Conservation (phyloP, 35 echinoderm and acorn worm species). For the Apostichopus parvimensis region DNA sequence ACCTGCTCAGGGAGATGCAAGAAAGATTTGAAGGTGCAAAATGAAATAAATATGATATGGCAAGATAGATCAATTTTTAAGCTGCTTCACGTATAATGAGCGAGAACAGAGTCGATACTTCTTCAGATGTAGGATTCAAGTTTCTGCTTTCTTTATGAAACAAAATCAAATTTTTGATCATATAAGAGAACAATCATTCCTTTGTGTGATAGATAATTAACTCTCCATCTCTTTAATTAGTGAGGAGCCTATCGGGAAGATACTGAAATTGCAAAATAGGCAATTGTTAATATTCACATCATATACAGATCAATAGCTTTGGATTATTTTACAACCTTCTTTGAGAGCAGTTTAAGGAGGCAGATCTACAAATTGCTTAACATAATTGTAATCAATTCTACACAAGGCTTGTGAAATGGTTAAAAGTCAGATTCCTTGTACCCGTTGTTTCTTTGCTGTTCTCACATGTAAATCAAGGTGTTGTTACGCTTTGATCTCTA, state of each 20-base stretch:
- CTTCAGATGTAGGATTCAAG: neutral
- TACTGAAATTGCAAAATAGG: neutral
- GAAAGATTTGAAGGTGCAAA: neutral
- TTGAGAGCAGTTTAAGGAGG: no score
- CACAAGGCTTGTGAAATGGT: no score
- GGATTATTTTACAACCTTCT: no score
- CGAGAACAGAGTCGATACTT: slow-evolving; percentile 5
- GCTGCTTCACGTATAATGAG: neutral
- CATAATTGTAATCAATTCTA: no score
- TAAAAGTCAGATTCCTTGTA: no score
- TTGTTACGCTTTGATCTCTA: no score
- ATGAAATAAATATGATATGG: neutral
- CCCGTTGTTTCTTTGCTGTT: no score
- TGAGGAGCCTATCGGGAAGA: neutral
- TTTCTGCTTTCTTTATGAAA: neutral
- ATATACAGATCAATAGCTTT: neutral
- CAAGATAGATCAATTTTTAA: slow-evolving; percentile 31
- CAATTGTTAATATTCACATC: neutral
- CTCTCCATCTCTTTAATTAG: neutral
- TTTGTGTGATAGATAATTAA: neutral
- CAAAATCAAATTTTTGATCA: neutral
- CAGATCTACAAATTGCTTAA: no score
- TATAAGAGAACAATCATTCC: neutral
- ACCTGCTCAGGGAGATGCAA: neutral
- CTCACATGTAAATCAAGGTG: no score